Evolutionary conservation across 2,888 invertebrate species (phyloP), one percentile per base, ranked within the genome.

Genomic region (Gastracanthus pulcherrimus): DNA sequence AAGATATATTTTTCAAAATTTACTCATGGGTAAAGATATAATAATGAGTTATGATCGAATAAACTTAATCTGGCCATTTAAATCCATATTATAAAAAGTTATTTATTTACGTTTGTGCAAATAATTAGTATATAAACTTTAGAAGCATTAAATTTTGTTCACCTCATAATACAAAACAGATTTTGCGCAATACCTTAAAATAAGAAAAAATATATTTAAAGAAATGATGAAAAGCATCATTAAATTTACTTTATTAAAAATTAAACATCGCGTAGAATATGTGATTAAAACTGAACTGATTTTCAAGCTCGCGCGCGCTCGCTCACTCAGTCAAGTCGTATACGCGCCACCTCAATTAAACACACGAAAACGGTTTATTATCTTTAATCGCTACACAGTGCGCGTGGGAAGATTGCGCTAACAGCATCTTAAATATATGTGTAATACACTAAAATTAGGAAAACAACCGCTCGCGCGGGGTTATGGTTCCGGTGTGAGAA

Each of bases 321-420:
- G 19, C n/a, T 29, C 26, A n/a, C 16, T n/a, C n/a, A n/a, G n/a
- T n/a, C n/a, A n/a, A n/a, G n/a, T n/a, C 26, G 23, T 51, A 55
- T 16, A 19, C 19, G 58, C 36, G 34, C 19, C 26, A 58, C 60
- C 38, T 83, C 78, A 75, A 78, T 83, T 80, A 77, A 75, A 72
- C 41, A 41, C 55, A 48, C 70, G 71, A 83, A 83, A 83, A 78
- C 76, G 76, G 80, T 84, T 81, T 66, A 76, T 82, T 82, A 80
- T 82, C 76, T 62, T 64, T 72, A 80, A 82, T 80, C 72, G 75
- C 58, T 51, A 64, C 16, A 16, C 16, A 26, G 5, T 31, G 9
- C 34, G 66, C 76, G 82, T 82, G 82, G 72, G 82, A 82, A 82
- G 66, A 67, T 82, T 80, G 79, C 82, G 76, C 51, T 80, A 80